Conservation (phyloP, 2,113 vertebrate species). For the Nycticebus coucang region DNA sequence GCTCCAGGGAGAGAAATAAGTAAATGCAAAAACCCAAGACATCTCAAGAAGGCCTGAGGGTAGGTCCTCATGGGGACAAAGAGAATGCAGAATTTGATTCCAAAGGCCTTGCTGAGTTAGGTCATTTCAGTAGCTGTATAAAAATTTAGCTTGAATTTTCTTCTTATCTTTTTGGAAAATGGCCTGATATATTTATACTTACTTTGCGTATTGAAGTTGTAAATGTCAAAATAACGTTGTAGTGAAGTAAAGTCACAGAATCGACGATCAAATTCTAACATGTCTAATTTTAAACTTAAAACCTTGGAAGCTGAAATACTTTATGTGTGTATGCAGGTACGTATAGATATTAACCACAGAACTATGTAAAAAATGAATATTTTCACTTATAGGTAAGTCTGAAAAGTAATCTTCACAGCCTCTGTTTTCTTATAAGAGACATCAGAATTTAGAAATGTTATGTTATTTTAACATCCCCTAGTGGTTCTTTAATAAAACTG, state of each 20-base stretch:
- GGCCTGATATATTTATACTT: background rate
- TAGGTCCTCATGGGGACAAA: background rate
- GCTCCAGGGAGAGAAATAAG: background rate
- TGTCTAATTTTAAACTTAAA: background rate
- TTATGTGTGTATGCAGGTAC: background rate
- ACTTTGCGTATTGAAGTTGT: background rate
- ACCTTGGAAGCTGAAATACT: background rate
- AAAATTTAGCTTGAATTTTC: background rate
- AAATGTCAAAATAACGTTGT: background rate
- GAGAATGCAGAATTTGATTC: background rate
- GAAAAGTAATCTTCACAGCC: background rate
- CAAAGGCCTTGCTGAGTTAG: background rate
- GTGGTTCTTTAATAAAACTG: constrained; percentile 4
- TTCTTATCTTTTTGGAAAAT: background rate
- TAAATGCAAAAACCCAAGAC: background rate
- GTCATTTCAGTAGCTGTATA: background rate
- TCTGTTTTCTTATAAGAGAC: background rate
- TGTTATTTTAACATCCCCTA: background rate
- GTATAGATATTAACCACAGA: background rate
- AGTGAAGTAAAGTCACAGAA: background rate
- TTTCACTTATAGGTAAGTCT: background rate
- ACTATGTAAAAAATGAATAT: background rate
- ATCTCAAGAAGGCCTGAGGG: background rate
- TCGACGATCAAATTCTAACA: background rate
- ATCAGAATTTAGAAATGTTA: constrained; percentile 3